Evolutionary conservation across 2,113 vertebrate species (phyloP).

Genomic region (Neolamprologus toae): DNA sequence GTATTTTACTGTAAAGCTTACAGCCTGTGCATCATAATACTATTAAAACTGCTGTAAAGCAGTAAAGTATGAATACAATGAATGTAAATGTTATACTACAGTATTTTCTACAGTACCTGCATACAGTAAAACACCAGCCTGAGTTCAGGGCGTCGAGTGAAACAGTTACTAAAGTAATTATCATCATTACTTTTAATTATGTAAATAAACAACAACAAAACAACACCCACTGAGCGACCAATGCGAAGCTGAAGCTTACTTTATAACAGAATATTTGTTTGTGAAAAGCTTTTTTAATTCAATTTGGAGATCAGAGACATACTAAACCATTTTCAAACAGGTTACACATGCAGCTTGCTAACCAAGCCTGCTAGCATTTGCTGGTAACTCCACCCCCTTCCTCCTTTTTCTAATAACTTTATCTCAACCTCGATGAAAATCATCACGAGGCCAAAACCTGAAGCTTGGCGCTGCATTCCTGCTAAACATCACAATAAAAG

Average conservation of each 20-base stretch:
- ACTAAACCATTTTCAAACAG: not conserved
- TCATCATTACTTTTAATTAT: not conserved
- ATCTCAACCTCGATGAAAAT: not conserved
- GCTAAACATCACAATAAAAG: not conserved
- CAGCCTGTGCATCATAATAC: not conserved
- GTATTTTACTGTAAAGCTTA: not conserved
- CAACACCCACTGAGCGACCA: not conserved
- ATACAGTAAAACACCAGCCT: not conserved
- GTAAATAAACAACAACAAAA: not conserved
- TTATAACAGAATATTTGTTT: not conserved
- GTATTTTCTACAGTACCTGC: not conserved
- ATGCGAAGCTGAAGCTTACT: not conserved
- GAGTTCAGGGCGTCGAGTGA: not conserved
- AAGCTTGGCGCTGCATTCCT: not conserved
- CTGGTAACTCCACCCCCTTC: not conserved
- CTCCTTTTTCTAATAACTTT: not conserved
- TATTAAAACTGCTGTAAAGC: not conserved
- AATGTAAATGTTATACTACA: not conserved
- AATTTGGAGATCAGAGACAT: not conserved
- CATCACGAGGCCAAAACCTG: not conserved
- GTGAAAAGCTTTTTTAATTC: not conserved
- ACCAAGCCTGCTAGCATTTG: not conserved
- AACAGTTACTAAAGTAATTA: not conserved
- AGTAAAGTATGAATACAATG: not conserved
- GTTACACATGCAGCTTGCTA: not conserved